A percentile compares a stretch with the other conserved stretches of the same genome.
Conservation (phyloP, 2,888 invertebrate genomes). For the Clusia tigrina region DNA sequence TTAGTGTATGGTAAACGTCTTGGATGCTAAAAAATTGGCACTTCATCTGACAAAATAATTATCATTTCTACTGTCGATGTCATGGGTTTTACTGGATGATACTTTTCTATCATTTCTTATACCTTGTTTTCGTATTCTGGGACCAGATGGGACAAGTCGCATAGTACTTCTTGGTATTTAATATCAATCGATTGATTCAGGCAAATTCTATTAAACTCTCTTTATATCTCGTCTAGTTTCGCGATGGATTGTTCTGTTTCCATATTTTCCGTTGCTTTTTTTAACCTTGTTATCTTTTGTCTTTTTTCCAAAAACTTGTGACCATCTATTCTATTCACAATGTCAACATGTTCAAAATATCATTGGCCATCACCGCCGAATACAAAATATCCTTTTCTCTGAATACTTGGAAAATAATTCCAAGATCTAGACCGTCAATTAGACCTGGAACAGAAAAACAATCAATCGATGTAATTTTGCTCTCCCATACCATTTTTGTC, state of each 20-base stretch:
- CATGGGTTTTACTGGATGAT: slow-evolving; percentile 4
- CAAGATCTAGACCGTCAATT: not conserved
- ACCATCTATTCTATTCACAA: not conserved
- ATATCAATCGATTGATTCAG: not conserved
- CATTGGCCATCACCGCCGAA: not conserved
- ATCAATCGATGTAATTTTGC: not conserved
- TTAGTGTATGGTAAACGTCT: slow-evolving; percentile 40
- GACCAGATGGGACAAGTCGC: not conserved
- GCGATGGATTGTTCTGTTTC: not conserved
- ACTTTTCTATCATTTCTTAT: not conserved
- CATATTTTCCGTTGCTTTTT: not conserved
- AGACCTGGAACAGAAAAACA: not conserved
- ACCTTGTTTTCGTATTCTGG: not conserved
- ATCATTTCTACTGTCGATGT: slow-evolving; percentile 39
- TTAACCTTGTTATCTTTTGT: not conserved
- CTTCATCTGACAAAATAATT: slow-evolving; percentile 45
- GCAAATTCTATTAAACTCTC: not conserved
- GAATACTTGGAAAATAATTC: not conserved
- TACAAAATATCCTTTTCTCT: not conserved
- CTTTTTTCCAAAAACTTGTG: not conserved
- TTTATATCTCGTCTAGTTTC: not conserved
- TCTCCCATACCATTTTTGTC: too few species aligned
- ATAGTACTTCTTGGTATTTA: too few species aligned
- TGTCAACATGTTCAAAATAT: not conserved
- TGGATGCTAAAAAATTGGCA: slow-evolving; percentile 39